phyloP scores from a whole-genome alignment of 1,140 invertebrate genomes.

The Ceratosolen fusciceps region DNA sequence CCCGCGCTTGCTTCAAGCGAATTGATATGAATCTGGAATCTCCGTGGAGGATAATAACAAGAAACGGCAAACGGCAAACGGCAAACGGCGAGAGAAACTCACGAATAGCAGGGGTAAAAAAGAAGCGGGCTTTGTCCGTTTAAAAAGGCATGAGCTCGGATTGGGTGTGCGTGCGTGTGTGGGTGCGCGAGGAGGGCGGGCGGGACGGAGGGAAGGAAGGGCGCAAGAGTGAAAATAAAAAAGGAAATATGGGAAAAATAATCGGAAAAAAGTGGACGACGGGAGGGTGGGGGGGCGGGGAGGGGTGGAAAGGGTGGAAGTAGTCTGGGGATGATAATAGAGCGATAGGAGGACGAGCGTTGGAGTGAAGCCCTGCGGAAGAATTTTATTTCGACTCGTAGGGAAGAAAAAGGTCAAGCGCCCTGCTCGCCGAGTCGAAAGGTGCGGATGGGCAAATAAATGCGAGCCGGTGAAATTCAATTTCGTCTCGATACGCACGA shows the following conservation, averaged over 20 bases:
- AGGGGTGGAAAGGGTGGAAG: too few species aligned
- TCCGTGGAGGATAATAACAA: too few species aligned
- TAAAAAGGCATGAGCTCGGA: too few species aligned
- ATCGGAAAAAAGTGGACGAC: background rate
- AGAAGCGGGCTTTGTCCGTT: too few species aligned
- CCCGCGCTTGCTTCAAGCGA: too few species aligned
- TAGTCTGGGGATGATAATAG: conserved; percentile 36
- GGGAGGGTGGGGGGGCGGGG: conserved; percentile 36
- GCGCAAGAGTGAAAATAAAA: background rate
- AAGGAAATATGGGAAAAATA: background rate
- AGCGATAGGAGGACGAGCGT: background rate
- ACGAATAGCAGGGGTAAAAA: too few species aligned
- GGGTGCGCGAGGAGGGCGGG: too few species aligned
- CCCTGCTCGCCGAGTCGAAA: conserved; percentile 38
- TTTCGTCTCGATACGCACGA: conserved; percentile 61
- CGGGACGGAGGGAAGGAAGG: background rate
- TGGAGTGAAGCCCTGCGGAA: conserved; percentile 45
- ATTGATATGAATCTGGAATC: too few species aligned
- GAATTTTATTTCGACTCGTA: conserved; percentile 56
- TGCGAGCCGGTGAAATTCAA: conserved; percentile 54
- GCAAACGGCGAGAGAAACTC: too few species aligned
- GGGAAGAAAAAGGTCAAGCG: conserved; percentile 16
- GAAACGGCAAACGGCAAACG: too few species aligned
- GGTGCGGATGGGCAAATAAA: conserved; percentile 49
- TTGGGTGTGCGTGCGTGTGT: too few species aligned